A percentile compares a stretch with the other conserved stretches of the same genome.
These are phyloP conservation scores for Ceratoteleas bidentatus DNA, from an alignment of 1,140 invertebrate genomes.

Conservation along the genomic window DNA sequence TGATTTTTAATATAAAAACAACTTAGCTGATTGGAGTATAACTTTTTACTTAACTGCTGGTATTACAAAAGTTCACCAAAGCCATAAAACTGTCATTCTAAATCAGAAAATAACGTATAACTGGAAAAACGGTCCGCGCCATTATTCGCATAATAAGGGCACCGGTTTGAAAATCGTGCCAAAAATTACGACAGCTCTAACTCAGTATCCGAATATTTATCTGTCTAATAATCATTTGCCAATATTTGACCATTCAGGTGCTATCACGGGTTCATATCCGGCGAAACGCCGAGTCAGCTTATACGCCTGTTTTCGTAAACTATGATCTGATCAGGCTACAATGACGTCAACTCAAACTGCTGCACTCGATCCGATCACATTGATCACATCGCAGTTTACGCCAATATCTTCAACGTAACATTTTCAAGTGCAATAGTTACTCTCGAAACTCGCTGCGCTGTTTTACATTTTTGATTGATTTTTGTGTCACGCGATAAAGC, in stretches of 20 bases:
- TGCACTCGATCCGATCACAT: constrained; percentile 36
- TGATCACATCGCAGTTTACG: constrained; percentile 24
- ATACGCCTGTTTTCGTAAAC: constrained; percentile 52
- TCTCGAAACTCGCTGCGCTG: neutral
- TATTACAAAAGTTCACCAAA: constrained; percentile 9
- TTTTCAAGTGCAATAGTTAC: constrained; percentile 4
- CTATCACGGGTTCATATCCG: constrained; percentile 18
- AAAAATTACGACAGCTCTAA: constrained; percentile 12
- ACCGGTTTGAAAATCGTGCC: constrained; percentile 12
- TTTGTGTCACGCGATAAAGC: neutral
- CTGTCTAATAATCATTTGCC: constrained; percentile 47
- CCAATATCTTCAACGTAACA: constrained; percentile 21
- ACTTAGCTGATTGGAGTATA: neutral
- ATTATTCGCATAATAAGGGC: constrained; percentile 7
- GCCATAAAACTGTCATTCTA: constrained; percentile 15
- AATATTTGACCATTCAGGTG: constrained; percentile 40
- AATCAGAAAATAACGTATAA: constrained; percentile 4
- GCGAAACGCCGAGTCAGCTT: constrained; percentile 32
- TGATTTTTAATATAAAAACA: constrained; percentile 14
- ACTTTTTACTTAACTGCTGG: constrained; percentile 6
- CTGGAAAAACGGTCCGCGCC: neutral
- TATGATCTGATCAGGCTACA: constrained; percentile 41
- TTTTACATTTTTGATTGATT: neutral
- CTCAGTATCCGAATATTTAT: constrained; percentile 36
- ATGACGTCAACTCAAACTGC: constrained; percentile 38